Evolutionary conservation across 2,888 invertebrate species (phyloP), one percentile per base, ranked within the genome.

Genomic region (Neoascia interrupta): DNA sequence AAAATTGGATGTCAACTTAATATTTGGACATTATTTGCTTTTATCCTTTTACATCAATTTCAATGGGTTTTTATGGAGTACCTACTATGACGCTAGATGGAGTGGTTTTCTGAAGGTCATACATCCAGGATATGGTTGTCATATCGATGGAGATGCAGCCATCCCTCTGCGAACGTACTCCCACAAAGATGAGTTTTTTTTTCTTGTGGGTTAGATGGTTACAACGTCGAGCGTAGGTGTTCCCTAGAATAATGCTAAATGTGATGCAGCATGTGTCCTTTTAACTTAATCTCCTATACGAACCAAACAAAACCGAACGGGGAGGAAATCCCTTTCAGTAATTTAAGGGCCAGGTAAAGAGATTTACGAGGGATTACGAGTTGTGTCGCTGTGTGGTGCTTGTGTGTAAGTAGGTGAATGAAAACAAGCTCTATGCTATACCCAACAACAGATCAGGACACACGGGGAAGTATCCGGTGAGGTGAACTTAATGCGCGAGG

Each of bases 11-110:
- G 73, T 79, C 79, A 79, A 79, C 79, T 79, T 79, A 79, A 79
- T 79, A 79, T 79, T 79, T 79, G 79, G 66, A 79, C 79, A 79
- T 79, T 79, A 79, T 79, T 79, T 79, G 79, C 73, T 79, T 61
- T 79, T 66, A 72, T 79, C 79, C 79, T 61, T 73, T 79, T 68
- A 72, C 73, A 79, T 72, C 61, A 66, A 73, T 68, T 79, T 79
- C 79, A 79, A 79, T 79, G 79, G 79, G 54, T 36, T 68, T 56
- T 56, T 69, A 61, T 75, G 54, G 37, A 43, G 69, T 56, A 41
- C 45, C 37, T 23, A 21, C 37, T 36, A 21, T 51, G 23, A 15
- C 54, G 43, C 37, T 69, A 31, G 16, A 49, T 31, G 18, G n/a
- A 19, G 19, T 47, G 37, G 28, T 61, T 41, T 43, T 51, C 13